Evolutionary conservation across 2,113 vertebrate genomes (phyloP), one percentile per base, ranked within the genome.

Genomic region (Pipa parva): DNA sequence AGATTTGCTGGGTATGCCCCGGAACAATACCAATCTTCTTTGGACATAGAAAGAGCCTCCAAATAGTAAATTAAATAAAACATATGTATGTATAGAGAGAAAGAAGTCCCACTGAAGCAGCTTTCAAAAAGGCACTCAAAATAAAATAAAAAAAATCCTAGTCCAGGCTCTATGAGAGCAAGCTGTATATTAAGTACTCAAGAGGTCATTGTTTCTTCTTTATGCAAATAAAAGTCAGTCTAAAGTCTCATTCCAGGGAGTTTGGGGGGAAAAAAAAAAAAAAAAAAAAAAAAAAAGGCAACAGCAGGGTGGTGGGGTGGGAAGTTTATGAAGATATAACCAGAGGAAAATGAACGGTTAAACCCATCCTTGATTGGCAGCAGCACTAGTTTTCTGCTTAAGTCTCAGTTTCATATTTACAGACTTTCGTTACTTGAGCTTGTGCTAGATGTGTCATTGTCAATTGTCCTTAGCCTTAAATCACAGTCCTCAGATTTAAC

Each of bases 51-150:
- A 2, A 81, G 78, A 89, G 77, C 80, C 83, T 2, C 66, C 76
- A 82, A 78, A 82, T 39, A n/a, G 31, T 33, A 26, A 18, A 78
- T 77, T 79, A 76, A 75, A 89, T 22, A 22, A 5, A 25, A 60
- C 12, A 62, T 46, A 42, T 26, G 9, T 26, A 59, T 17, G 7
- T 7, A 59, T 26, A 26, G n/a, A 27, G 18, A 78, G 77, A 78
- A 78, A 77, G 88, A 86, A 87, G 87, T 85, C 90, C 89, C 79
- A 80, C 80, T 91, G 89, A 89, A 95, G 93, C 91, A 95, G 94
- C 93, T 89, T 92, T 95, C 84, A 84, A 88, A 89, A 94, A 95
- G 96, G 96, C 95, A 99, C 96, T 95, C 92, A 91, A 92, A 97
- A 95, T 91, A 89, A 92, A 92, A 92, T 90, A 87, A 85, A 70